These are phyloP conservation scores for Drosophila arawakana DNA, from an alignment of 1,140 invertebrate genomes.

Conservation along the genomic window DNA sequence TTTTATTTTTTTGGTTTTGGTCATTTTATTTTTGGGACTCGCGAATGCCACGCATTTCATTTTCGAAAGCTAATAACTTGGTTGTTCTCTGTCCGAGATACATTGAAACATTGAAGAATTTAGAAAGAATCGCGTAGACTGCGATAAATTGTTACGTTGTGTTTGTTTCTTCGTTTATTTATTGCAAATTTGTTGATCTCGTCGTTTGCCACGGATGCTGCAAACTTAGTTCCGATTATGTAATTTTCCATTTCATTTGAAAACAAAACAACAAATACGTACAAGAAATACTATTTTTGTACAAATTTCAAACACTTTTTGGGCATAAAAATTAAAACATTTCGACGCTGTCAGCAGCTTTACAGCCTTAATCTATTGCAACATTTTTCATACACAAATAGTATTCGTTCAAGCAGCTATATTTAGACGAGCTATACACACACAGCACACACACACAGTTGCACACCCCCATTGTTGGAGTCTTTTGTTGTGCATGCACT, in stretches of 20 bases:
- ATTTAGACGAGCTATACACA: constrained; percentile 57
- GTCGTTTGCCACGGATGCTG: constrained; percentile 42
- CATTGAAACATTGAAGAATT: not conserved
- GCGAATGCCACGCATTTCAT: constrained; percentile 52
- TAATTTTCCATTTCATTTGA: constrained; percentile 62
- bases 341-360: constrained; percentile 45
- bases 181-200: constrained; percentile 35
- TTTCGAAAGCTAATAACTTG: constrained; percentile 72
- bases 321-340: constrained; percentile 63
- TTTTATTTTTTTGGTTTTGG: constrained; percentile 45
- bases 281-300: constrained; percentile 15
- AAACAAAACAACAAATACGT: constrained; percentile 34
- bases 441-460: not conserved
- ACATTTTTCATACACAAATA: constrained; percentile 25
- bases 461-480: constrained; percentile 14
- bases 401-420: constrained; percentile 71
- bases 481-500: constrained; percentile 37
- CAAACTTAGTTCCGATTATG: constrained; percentile 57
- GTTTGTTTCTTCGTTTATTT: constrained; percentile 49
- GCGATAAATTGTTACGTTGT: constrained; percentile 59
- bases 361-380: constrained; percentile 36
- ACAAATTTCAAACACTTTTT: constrained; percentile 67
- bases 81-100: constrained; percentile 54
- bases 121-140: constrained; percentile 3
- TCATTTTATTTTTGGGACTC: constrained; percentile 70